Evolutionary conservation across 2,113 vertebrate genomes (phyloP), one percentile per base, ranked within the genome.

Genomic region (Gopherus evgoodei): DNA sequence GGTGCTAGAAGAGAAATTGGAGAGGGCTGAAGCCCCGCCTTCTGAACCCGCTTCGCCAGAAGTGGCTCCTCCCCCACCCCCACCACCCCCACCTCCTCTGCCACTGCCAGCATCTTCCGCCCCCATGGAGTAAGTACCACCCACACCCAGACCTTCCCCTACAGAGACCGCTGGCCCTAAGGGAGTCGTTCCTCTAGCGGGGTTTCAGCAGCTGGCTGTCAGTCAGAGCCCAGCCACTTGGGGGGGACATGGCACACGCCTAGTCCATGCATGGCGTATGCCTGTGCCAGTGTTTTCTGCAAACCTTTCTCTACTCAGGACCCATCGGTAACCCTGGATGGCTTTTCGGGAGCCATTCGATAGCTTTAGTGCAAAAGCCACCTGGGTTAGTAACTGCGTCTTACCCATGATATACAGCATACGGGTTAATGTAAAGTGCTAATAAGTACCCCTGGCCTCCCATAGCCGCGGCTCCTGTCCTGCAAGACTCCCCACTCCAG

Each of bases 81-180:
- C 96, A 0, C 97, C 96, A 0, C 95, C 97, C 0, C 97, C 94
- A 1, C 97, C 97, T 0, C 98, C 97, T 0, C 98, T 96, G 2
- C 98, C 98, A 0, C 97, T 92, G 1, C 96, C 95, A 0, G 59
- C 82, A 0, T 59, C 83, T 1, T 0, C 80, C 24, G 65, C 54
- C 42, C 90, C 91, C 0, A 6, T 13, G 17, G 93, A 97, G 97
- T 98, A 88, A 97, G 97, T 84, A 49, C 52, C 53, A 4, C 5
- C 52, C 49, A 7, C 4, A 2, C 72, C 24, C 38, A 6, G 22
- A 5, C 10, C 11, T 12, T 13, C 8, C 22, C 29, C 12, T 19
- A 5, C 57, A 38, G 25, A 52, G 11, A 6, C 25, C 47, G 6
- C 72, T 76, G 22, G 38, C 72, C 42, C 21, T 13, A 7, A 12